Conservation (phyloP, 2,113 vertebrate genomes). For the Picathartes gymnocephalus region DNA sequence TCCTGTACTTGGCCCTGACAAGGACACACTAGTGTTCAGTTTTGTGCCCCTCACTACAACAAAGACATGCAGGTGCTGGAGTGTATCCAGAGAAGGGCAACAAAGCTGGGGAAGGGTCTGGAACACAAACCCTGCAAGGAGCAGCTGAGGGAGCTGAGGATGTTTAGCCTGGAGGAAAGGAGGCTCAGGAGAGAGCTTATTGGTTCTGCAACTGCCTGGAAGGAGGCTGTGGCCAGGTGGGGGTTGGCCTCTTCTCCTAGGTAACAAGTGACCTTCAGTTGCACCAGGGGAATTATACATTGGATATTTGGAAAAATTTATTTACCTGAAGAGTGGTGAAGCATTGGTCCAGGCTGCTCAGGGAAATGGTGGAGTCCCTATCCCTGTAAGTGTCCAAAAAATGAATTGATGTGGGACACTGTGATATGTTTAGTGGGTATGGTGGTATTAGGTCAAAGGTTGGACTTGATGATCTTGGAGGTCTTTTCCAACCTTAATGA, state of each 20-base stretch:
- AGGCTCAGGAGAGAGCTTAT: no score
- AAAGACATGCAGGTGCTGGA: background rate
- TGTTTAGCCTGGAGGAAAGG: background rate
- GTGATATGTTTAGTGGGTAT: background rate
- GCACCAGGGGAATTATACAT: no score
- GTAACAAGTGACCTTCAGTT: background rate
- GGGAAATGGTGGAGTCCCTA: background rate
- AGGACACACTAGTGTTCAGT: no score
- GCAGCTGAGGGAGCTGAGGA: background rate
- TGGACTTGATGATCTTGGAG: background rate
- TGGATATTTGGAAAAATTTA: background rate
- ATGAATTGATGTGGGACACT: background rate
- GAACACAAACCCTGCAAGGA: background rate
- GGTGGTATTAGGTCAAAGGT: background rate
- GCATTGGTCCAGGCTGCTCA: background rate
- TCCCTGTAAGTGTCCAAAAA: background rate
- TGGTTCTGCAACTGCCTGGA: background rate
- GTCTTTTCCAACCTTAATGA: background rate
- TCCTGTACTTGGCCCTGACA: background rate
- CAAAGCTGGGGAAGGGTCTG: background rate
- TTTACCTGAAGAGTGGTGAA: background rate
- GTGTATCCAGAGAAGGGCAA: rapidly evolving
- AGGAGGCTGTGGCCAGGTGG: background rate
- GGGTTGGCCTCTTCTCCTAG: background rate
- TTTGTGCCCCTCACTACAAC: background rate